These are phyloP conservation scores for Natrix natrix DNA, from an alignment of 2,797 vertebrate species.

Conservation along the genomic window DNA sequence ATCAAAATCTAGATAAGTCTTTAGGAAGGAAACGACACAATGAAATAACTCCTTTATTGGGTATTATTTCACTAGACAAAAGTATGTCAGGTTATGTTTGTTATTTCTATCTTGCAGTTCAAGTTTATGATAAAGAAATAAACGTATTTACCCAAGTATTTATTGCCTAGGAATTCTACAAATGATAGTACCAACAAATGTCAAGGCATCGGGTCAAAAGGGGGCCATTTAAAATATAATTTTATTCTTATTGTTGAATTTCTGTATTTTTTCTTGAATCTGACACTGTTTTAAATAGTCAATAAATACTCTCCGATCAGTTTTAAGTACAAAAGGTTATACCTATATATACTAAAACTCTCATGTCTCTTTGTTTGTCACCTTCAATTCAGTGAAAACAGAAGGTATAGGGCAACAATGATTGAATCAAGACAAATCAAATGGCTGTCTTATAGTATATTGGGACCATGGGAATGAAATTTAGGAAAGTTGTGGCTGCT, in stretches of 20 bases:
- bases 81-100: not conserved
- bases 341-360: not conserved
- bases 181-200: not conserved
- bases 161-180: not conserved
- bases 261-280: not conserved
- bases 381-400: not conserved
- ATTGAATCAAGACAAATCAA: not conserved
- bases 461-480: not conserved
- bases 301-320: not conserved
- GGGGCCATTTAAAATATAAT: not conserved
- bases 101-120: not conserved
- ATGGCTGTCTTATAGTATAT: not conserved
- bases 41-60: not conserved
- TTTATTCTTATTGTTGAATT: not conserved
- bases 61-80: not conserved
- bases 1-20: not conserved
- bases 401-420: not conserved
- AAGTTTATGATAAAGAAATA: not conserved
- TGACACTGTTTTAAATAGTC: not conserved
- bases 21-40: not conserved
- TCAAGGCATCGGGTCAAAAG: not conserved
- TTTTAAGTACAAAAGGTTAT: not conserved
- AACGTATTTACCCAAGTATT: not conserved
- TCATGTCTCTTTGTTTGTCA: not conserved
- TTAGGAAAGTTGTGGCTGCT: not conserved